Conservation (phyloP, 2,113 vertebrate genomes). For the Leuciscus idus region DNA sequence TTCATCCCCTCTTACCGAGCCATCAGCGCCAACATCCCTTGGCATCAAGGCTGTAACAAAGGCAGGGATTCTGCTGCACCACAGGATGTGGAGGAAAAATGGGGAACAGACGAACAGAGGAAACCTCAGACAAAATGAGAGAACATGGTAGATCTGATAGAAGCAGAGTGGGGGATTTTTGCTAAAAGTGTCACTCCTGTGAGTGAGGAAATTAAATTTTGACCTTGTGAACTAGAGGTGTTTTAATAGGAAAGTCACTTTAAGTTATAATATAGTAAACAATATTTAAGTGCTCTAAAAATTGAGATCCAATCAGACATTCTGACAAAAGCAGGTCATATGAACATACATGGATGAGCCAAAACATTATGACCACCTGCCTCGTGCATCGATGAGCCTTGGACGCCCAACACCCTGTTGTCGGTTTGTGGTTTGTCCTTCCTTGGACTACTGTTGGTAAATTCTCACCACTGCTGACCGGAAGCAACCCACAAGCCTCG, state of each 20-base stretch:
- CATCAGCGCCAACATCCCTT: slow-evolving; percentile 28
- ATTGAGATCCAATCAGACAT: background rate
- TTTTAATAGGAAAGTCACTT: background rate
- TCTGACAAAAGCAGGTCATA: background rate
- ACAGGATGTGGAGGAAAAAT: slow-evolving; percentile 10
- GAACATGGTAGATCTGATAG: background rate
- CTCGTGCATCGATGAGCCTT: no score
- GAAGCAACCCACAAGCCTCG: no score
- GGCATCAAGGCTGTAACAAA: slow-evolving; percentile 47
- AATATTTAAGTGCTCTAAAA: slow-evolving; percentile 2
- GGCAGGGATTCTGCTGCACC: slow-evolving; percentile 27
- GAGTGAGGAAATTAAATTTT: background rate
- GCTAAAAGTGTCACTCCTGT: background rate
- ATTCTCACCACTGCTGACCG: no score
- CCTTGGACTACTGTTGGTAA: no score
- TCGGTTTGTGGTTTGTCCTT: no score
- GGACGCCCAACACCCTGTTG: no score
- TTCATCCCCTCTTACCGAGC: slow-evolving; percentile 52
- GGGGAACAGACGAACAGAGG: background rate
- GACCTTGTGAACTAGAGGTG: background rate
- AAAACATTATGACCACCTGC: no score
- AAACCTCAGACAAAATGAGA: background rate
- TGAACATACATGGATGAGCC: no score
- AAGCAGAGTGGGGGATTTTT: background rate
- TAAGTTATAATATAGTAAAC: no score